Evolutionary conservation across 2,113 vertebrate species (phyloP).

Genomic region (Globicephala melas): DNA sequence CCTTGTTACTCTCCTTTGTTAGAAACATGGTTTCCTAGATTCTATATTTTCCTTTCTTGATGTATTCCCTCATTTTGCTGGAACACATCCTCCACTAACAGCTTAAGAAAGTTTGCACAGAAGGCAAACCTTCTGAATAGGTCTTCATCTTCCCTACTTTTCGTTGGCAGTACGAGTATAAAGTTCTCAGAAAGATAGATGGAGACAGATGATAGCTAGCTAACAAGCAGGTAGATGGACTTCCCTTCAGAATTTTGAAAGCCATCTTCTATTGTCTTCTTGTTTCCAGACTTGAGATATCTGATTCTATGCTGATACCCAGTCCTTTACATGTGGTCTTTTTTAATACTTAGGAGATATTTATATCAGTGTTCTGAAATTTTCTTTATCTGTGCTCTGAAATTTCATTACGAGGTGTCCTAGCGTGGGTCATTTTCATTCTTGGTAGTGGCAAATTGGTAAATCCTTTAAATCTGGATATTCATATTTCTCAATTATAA

Average conservation of each 20-base stretch:
- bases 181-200: neutral
- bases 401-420: neutral
- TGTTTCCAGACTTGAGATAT: neutral
- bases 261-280: neutral
- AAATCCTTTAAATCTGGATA: neutral
- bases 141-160: neutral
- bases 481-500: neutral
- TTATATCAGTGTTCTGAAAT: neutral
- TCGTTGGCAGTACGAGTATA: neutral
- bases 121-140: neutral
- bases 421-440: neutral
- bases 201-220: neutral
- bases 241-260: neutral
- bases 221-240: neutral
- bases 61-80: neutral
- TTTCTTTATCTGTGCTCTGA: neutral
- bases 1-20: neutral
- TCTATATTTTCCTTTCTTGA: neutral
- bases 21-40: neutral
- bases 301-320: neutral
- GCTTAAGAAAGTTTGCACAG: neutral
- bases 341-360: neutral
- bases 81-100: neutral
- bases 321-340: neutral
- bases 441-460: neutral